Base-by-base conservation (phyloP, 2,888 invertebrate species). In the Pyrrhosoma nymphula region DNA sequence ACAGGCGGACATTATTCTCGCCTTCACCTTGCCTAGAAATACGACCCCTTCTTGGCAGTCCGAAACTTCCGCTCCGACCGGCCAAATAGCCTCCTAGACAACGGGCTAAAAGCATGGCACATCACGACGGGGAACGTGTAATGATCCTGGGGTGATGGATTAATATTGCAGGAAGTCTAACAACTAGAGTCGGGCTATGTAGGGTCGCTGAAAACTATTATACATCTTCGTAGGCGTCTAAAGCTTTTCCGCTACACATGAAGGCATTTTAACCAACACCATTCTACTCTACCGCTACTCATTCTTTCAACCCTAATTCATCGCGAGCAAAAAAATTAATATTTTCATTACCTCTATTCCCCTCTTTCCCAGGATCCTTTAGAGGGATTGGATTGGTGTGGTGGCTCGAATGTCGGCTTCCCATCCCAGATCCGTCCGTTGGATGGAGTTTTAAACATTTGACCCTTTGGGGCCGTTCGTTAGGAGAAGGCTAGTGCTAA, bases 1-100 rank as follows among this genome's bases (percentile, higher is more conserved):
- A 8, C 35, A 82, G 35, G 6, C 14, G 16, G 16, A 3, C 82
- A 2, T 35, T 82, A 35, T 35, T 14, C 0, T 35, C 35, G 30
- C 82, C 82, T 16, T 35, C 82, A 35, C 82, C 82, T 82, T 35
- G 82, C 82, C n/a, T 82, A 35, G 82, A 82, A 82, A 82, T 35
- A 82, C 35, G 82, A 82, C 30, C 35, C 35, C 35, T 35, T 16
- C 35, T 14, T 82, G 82, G 35, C 82, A 35, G 35, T 14, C 82
- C 35, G 16, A 30, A 35, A 14, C 82, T 82, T 82, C 82, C 82
- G 82, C 35, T 30, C 82, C 30, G 30, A 8, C 30, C 16, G 30
- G 30, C 82, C 35, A 35, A 35, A 35, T 35, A 30, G 30, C 3
- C 18, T 26, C 30, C 26, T 14, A n/a, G 16, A 35, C 0, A 82